phyloP scores from a whole-genome alignment of 2,113 vertebrate species.

The Pygathrix nemaeus region DNA sequence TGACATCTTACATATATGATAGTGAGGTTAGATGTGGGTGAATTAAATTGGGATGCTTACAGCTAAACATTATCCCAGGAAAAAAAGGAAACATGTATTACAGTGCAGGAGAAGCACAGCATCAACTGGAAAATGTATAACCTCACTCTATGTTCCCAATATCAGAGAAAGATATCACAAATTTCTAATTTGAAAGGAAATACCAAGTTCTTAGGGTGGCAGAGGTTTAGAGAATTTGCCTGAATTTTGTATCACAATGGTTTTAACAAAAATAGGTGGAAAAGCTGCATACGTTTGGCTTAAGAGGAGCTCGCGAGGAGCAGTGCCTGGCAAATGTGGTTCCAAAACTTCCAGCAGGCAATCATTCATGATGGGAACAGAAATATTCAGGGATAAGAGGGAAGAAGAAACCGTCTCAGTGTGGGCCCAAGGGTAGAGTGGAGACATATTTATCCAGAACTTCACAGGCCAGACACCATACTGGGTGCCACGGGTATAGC shows the following conservation, averaged over 20 bases:
- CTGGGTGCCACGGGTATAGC: not conserved
- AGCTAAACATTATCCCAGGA: not conserved
- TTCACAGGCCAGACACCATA: not conserved
- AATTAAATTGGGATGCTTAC: not conserved
- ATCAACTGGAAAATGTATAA: not conserved
- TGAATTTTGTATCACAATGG: not conserved
- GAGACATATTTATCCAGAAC: not conserved
- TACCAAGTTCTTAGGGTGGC: not conserved
- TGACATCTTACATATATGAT: not conserved
- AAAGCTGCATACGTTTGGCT: not conserved
- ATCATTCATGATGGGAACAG: not conserved
- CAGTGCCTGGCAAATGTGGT: not conserved
- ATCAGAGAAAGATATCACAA: not conserved
- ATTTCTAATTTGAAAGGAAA: not conserved
- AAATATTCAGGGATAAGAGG: not conserved
- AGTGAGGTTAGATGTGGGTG: not conserved
- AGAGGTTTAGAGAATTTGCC: not conserved
- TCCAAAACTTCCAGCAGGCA: fast-evolving
- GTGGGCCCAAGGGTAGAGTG: fast-evolving
- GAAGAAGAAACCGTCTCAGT: not conserved
- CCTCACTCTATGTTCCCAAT: not conserved
- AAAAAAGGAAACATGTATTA: not conserved
- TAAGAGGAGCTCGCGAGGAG: fast-evolving
- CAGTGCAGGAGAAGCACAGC: fast-evolving
- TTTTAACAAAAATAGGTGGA: not conserved